Percentiles rank a stretch among this genome's conserved stretches.
phyloP scores from a whole-genome alignment of 1,140 invertebrate genomes.

The Drosophila neocordata region DNA sequence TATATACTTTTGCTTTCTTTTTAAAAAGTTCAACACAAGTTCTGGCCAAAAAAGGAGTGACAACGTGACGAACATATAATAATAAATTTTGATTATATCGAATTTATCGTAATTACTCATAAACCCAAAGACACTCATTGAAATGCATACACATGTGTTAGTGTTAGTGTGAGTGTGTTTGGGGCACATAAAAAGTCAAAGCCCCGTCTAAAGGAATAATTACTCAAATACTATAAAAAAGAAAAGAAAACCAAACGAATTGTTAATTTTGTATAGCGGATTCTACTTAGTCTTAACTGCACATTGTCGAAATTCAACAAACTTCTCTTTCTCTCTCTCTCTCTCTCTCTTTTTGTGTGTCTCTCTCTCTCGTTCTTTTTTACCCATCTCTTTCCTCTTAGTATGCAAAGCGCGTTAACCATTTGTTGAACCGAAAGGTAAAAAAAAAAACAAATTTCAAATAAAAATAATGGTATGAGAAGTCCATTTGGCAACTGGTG shows the following conservation, averaged over 20 bases:
- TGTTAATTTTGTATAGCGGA: conserved; percentile 50
- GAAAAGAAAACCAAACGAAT: neutral
- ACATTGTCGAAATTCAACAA: conserved; percentile 42
- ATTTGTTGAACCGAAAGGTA: conserved; percentile 20
- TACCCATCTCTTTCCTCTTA: conserved; percentile 3
- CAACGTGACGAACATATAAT: neutral
- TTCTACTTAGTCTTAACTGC: conserved; percentile 62
- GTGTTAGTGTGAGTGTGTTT: conserved; percentile 8
- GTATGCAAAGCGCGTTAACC: conserved; percentile 33
- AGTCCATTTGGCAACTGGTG: neutral
- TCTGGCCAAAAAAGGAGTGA: neutral
- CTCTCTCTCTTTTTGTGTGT: neutral
- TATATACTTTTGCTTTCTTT: conserved; percentile 9
- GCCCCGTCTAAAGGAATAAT: conserved; percentile 1
- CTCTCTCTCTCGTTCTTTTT: neutral
- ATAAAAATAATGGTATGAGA: neutral
- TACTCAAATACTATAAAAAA: conserved; percentile 7
- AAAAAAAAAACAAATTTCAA: conserved; percentile 5
- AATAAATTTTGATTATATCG: neutral
- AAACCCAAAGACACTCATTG: conserved; percentile 46
- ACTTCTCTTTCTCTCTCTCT: neutral
- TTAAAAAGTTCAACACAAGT: neutral
- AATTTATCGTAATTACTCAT: neutral
- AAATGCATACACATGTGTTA: conserved; percentile 57
- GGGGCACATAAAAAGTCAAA: conserved; percentile 51